Evolutionary conservation across 2,113 vertebrate genomes (phyloP).

Genomic region (Fregata magnificens): DNA sequence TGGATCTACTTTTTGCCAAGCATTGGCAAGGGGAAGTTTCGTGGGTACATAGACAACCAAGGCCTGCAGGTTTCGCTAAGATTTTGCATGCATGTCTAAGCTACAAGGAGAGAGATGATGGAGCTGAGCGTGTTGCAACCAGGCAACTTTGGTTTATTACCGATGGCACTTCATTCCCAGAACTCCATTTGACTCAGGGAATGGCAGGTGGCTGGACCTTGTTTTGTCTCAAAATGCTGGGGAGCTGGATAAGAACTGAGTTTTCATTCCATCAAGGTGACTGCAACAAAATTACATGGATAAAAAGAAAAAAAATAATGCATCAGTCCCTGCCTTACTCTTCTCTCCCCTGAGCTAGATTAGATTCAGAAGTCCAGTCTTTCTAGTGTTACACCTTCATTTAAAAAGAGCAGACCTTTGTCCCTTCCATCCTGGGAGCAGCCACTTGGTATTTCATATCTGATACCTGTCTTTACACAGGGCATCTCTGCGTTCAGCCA

Average conservation of each 20-base stretch:
- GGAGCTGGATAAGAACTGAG: neutral
- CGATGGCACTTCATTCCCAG: fast-evolving
- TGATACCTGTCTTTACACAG: neutral
- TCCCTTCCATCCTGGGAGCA: neutral
- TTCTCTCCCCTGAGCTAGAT: neutral
- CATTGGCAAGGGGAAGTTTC: neutral
- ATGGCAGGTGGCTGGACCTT: neutral
- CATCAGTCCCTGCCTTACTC: neutral
- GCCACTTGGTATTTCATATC: neutral
- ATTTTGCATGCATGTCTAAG: neutral
- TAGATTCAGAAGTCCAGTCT: neutral
- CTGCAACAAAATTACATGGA: neutral
- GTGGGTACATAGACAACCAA: neutral
- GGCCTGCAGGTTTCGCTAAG: neutral
- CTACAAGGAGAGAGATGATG: neutral
- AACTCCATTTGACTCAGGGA: neutral
- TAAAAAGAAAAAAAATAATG: neutral
- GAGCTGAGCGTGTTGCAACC: neutral
- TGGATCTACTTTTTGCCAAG: neutral
- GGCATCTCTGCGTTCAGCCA: neutral
- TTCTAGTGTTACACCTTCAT: neutral
- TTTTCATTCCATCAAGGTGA: neutral
- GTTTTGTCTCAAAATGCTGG: neutral
- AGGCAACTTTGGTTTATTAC: neutral
- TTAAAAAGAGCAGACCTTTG: neutral